Conservation (phyloP, 2,113 vertebrate species). For the Gambusia holbrooki region DNA sequence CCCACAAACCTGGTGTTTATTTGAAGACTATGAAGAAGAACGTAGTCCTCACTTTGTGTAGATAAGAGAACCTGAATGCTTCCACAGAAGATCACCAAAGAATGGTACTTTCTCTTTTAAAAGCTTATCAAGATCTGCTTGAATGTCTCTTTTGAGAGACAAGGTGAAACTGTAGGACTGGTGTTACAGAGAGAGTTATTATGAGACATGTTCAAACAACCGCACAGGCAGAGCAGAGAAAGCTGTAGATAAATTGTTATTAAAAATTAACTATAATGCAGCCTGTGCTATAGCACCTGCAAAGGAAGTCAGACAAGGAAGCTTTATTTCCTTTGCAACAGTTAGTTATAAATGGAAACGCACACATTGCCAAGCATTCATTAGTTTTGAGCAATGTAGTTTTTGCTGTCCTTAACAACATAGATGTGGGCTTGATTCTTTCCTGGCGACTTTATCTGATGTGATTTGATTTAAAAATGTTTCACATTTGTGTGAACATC, state of each 20-base stretch:
- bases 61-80: constrained; percentile 16
- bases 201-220: background rate
- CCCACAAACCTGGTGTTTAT: constrained; percentile 28
- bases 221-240: background rate
- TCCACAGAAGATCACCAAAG: constrained; percentile 8
- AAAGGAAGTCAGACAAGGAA: constrained; percentile 81
- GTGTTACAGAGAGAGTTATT: background rate
- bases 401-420: background rate
- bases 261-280: constrained; percentile 27
- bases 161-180: background rate
- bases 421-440: too few species aligned
- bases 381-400: constrained; percentile 8
- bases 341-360: constrained; percentile 62
- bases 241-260: constrained; percentile 17
- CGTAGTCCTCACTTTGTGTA: background rate
- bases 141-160: background rate
- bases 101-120: constrained; percentile 26
- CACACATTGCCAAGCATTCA: constrained; percentile 18
- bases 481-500: background rate
- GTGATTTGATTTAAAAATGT: background rate
- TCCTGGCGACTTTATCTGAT: background rate
- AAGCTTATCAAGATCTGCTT: background rate
- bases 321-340: constrained; percentile 76
- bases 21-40: constrained; percentile 23
- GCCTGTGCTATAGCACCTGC: constrained; percentile 72